phyloP scores from a whole-genome alignment of 1,140 invertebrate species.

The Apocrypta bakeri region DNA sequence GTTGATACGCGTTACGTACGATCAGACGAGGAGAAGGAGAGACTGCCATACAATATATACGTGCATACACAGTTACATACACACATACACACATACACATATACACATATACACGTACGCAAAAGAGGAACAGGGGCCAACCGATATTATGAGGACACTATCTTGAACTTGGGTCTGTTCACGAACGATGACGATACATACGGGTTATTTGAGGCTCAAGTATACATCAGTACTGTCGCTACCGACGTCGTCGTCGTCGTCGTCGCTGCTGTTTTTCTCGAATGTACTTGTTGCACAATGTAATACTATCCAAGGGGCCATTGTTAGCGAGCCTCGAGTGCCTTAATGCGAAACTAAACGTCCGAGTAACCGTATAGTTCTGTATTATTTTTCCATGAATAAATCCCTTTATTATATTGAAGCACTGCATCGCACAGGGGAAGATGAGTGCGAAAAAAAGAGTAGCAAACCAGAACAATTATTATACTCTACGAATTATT shows the following conservation, averaged over 20 bases:
- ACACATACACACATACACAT: not conserved
- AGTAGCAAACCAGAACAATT: too few species aligned
- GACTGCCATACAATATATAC: too few species aligned
- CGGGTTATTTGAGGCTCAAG: conserved; percentile 73
- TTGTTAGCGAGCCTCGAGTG: conserved; percentile 61
- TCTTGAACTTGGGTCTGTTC: conserved; percentile 40
- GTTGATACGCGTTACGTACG: too few species aligned
- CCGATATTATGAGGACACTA: conserved; percentile 70
- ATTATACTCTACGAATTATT: not conserved
- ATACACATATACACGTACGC: not conserved
- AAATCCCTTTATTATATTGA: conserved; percentile 59
- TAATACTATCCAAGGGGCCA: conserved; percentile 69
- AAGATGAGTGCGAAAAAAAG: conserved; percentile 27
- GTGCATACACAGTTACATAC: not conserved
- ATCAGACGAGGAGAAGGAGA: not conserved
- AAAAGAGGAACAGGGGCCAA: conserved; percentile 51
- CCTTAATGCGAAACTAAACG: conserved; percentile 67
- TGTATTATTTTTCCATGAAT: conserved; percentile 66
- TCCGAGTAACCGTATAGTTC: conserved; percentile 61
- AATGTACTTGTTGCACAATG: conserved; percentile 73
- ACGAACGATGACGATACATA: conserved; percentile 62
- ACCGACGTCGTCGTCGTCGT: conserved; percentile 51
- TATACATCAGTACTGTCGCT: too few species aligned
- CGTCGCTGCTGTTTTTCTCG: conserved; percentile 57
- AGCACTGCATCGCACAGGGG: not conserved